Base-by-base conservation (phyloP, 2,888 invertebrate genomes). In the Archaeoteleia sp. region DNA sequence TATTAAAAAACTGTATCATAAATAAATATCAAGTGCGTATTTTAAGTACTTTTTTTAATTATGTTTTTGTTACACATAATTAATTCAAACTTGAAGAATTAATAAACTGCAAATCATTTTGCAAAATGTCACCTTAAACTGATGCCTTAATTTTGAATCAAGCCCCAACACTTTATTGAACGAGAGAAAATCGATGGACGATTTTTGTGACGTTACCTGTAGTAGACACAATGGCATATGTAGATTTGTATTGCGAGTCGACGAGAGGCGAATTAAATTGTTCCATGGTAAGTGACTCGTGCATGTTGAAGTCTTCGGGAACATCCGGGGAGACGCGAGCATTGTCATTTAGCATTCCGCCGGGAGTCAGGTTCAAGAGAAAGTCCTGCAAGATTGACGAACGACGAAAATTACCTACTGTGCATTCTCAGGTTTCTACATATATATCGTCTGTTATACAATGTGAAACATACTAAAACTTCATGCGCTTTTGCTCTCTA, bases 291-390 rank as follows among this genome's bases (percentile, higher is more conserved):
- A 85, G 78, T 40, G 84, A 85, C 58, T 83, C 84, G 72, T 82
- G 85, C 74, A 85, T 77, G 57, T 82, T 82, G 53, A 75, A 77
- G 65, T 84, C 83, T 53, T 83, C 84, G 13, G 78, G 77, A 43
- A 73, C 74, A 60, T 82, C 82, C 49, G 83, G 82, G 6, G 83
- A 79, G 20, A 77, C 78, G 34, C 76, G 83, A 66, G 76, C 76
- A 60, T 77, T 77, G 71, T 82, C 81, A 68, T 76, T 78, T 54
- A 84, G 65, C 82, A 83, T 82, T 72, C 87, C 86, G 69, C 87
- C 85, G 15, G 89, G 88, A 8, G 89, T 87, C 65, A 89, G 85
- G 80, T 89, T 89, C 86, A 89, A 85, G 66, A 90, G 85, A 14
- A 89, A 84, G 70, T 89, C 89, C 89, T 89, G 81, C 23, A 27